Evolutionary conservation across 1,140 invertebrate species (phyloP), one percentile per base, ranked within the genome.

Genomic region (Aphis gossypii): DNA sequence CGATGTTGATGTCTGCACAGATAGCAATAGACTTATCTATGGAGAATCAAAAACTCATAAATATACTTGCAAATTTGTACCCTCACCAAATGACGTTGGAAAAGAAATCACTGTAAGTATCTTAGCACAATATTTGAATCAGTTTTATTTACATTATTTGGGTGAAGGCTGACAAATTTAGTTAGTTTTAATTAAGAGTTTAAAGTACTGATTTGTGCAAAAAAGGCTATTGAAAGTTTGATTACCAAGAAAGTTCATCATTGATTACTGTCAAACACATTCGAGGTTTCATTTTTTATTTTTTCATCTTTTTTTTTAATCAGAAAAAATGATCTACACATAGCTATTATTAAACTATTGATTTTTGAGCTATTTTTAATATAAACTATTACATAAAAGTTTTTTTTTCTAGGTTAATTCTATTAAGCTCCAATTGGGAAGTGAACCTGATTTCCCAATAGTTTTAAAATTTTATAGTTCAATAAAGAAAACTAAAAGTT

Each of bases 1-100:
- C n/a, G 96, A 97, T 94, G 95, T 96, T 94, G 94, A 94, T 56
- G 95, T 96, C 60, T 93, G 92, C 21, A 86, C 44, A 18, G 92
- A 93, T 38, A 56, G 48, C 38, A 86, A 14, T 93, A 93, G 86
- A 84, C 82, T 93, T 30, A 30, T 93, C 25, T 93, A 93, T 86
- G 82, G 92, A 38, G 76, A 84, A 30, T 86, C 25, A 41, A 93
- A 93, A 44, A 93, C 48, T 38, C 30, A 93, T 44, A 84, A 56
- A 41, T 93, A 93, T 84, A 56, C 82, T 86, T 86, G 92, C 21
- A 93, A 84, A 93, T 93, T 93, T 86, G 23, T 86, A 1, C 92
- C 92, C 8, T 93, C 82, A 0, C 51, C 92, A 54, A 93, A 93
- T 86, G 92, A 93, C 8, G 51, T 93, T 46, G 92, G 92, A 41